Evolutionary conservation across 1,140 invertebrate genomes (phyloP), one percentile per base, ranked within the genome.

Genomic region (Drosophila bocki): DNA sequence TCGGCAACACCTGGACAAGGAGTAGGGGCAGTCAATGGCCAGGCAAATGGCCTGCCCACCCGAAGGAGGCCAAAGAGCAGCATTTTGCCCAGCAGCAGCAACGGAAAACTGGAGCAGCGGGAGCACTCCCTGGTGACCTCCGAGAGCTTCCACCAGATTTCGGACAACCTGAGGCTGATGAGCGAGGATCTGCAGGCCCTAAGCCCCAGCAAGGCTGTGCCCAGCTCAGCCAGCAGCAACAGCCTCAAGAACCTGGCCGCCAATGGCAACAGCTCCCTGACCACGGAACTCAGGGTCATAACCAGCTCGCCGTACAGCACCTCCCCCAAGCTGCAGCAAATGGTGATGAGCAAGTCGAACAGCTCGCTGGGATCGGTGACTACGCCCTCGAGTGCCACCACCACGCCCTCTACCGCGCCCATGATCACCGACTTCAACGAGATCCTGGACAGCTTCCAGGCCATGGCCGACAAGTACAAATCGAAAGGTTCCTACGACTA

Each of bases 401-500:
- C 88, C 4, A 92, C 88, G 54, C 88, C 88, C 41, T 92, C 91
- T 1, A 92, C 91, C 2, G 91, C 91, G 3, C 91, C 91, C 0
- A 77, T 91, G 32, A 62, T 87, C 58, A 91, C 83, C 6, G 91
- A 93, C 64, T 92, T 93, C 39, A 93, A 93, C 78, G 91, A 92
- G 67, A 93, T 93, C 7, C 41, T 93, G 44, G 92, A 93, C 47
- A 92, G 92, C 19, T 93, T 93, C 59, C 91, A 93, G 56, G 91
- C 85, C 60, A 92, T 93, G 88, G 92, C 91, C 56, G 91, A 92
- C 50, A 91, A 92, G 84, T 88, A 92, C 71, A 93, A 93, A 91
- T 85, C 92, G 50, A 91, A 86, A 78, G 92, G 92, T 83, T 92
- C 92, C 80, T 91, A 92, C 45, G 92, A 93, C 51, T 93, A 93